Evolutionary conservation across 2,113 vertebrate species (phyloP).

Genomic region (Actinemys pallida): DNA sequence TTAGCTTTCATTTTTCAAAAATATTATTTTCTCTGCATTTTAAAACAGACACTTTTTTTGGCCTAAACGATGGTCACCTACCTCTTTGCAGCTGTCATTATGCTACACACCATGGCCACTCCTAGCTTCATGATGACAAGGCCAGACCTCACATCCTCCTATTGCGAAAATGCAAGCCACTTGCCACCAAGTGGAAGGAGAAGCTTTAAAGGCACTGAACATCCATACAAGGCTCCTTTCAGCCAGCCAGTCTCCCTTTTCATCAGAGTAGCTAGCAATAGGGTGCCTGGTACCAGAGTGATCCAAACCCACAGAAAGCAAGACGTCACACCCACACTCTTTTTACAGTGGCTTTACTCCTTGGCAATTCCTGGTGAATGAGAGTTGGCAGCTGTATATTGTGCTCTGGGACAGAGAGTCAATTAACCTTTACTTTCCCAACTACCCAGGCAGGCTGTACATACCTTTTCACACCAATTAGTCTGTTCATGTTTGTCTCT

Average conservation of each 20-base stretch:
- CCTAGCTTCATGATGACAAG: not conserved
- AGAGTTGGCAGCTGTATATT: accelerated
- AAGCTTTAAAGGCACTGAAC: not conserved
- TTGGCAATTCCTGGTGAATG: not conserved
- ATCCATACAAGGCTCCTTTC: not conserved
- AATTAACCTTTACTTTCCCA: not conserved
- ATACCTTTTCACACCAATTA: not conserved
- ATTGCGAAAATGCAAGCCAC: not conserved
- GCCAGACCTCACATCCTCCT: not conserved
- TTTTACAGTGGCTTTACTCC: not conserved
- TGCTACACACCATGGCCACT: accelerated
- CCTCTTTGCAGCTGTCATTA: accelerated
- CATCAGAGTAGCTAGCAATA: not conserved
- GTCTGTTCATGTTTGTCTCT: accelerated
- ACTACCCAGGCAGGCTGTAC: accelerated
- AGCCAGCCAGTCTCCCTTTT: not conserved
- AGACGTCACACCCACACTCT: not conserved
- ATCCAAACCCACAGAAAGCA: not conserved
- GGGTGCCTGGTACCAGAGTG: not conserved
- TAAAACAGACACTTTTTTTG: not conserved
- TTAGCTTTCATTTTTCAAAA: not conserved
- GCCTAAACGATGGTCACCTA: too few relatives aligned
- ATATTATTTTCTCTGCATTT: not conserved
- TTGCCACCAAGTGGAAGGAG: not conserved
- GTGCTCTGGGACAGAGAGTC: too few relatives aligned